Evolutionary conservation across 2,888 invertebrate species (phyloP), one percentile per base, ranked within the genome.

Genomic region (Nudaria mundana): DNA sequence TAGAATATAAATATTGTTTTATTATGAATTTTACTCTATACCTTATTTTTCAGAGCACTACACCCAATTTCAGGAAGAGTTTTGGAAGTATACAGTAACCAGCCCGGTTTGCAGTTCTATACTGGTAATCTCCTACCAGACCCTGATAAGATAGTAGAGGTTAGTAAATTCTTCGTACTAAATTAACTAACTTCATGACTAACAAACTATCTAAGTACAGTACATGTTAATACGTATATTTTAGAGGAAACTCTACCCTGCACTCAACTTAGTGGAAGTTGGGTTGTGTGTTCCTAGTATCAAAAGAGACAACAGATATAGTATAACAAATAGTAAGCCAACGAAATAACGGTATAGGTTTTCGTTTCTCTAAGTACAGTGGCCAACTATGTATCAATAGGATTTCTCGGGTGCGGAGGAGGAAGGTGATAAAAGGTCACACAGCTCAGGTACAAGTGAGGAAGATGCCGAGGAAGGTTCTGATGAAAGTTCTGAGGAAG

Each of bases 101-200:
- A 97, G 72, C 97, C 97, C 0, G 97, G 97, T 0, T 91, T 98
- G 40, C 97, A 98, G 75, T 93, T 98, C 65, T 98, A 98, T 71
- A 97, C 97, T 0, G 91, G 93, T 0, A 96, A 96, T 70, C 87
- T 81, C 42, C 81, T 96, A 22, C 95, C 96, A 0, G 91, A 93
- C 54, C 82, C 82, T 1, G 75, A 81, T 24, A 80, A 73, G 33
- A 88, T 88, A 23, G 45, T 82, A 1, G 81, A 79, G 66, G 85
- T 81, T 33, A 37, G 45, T 34, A 24, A n/a, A n/a, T n/a, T n/a
- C n/a, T n/a, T n/a, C n/a, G n/a, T n/a, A n/a, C n/a, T n/a, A n/a
- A n/a, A n/a, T n/a, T n/a, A n/a, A n/a, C n/a, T n/a, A n/a, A n/a
- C n/a, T n/a, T n/a, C n/a, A n/a, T n/a, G n/a, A n/a, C n/a, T n/a